These are phyloP conservation scores for Eulithis testata DNA, from an alignment of 2,888 invertebrate genomes.

Conservation along the genomic window DNA sequence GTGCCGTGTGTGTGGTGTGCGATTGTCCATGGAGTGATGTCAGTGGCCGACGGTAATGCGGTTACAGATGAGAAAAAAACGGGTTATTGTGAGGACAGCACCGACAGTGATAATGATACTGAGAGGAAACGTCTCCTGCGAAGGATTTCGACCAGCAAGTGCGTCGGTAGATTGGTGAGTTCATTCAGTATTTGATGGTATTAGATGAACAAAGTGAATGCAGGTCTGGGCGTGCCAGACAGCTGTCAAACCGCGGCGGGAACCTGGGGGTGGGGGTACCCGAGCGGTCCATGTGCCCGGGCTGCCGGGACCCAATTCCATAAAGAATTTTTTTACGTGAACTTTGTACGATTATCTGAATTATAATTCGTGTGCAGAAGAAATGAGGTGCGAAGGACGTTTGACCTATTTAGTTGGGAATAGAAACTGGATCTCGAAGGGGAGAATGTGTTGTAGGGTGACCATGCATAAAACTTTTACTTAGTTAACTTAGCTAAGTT, in stretches of 20 bases:
- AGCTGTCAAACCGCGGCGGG: conserved; percentile 61
- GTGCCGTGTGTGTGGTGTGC: conserved; percentile 66
- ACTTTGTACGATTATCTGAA: conserved; percentile 6
- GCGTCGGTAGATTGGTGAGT: conserved; percentile 90
- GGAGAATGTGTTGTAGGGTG: conserved; percentile 49
- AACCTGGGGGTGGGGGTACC: conserved; percentile 48
- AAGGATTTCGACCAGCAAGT: conserved; percentile 92
- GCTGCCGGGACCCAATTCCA: conserved; percentile 47
- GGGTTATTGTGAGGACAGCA: conserved; percentile 75
- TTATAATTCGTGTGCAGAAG: conserved; percentile 53
- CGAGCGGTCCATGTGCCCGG: conserved; percentile 68
- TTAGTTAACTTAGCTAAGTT: background rate
- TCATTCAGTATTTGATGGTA: conserved; percentile 30
- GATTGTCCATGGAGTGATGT: conserved; percentile 75
- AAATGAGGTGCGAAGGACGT: conserved; percentile 50
- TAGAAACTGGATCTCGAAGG: conserved; percentile 44
- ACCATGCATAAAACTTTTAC: conserved; percentile 40
- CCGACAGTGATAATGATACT: conserved; percentile 93
- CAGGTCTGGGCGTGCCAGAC: conserved; percentile 67
- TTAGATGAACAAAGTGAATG: conserved; percentile 30
- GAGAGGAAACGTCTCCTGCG: conserved; percentile 91
- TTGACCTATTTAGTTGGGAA: conserved; percentile 60
- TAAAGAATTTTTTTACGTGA: conserved; percentile 53
- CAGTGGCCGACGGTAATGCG: conserved; percentile 66
- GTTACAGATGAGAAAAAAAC: conserved; percentile 63